phyloP scores from a whole-genome alignment of 1,140 invertebrate genomes.

The Hylyphantes graminicola region DNA sequence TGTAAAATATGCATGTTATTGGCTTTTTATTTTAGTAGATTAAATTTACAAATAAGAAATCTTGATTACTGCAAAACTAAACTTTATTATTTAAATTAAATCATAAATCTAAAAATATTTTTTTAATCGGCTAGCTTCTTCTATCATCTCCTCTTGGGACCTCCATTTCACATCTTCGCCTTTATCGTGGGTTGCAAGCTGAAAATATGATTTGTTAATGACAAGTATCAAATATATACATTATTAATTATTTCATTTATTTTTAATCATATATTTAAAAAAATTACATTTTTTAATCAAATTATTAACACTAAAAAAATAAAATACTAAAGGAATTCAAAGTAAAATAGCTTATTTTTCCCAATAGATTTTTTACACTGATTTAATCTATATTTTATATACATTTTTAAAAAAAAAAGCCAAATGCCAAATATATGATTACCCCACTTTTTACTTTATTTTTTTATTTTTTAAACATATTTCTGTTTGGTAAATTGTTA shows the following conservation, averaged over 20 bases:
- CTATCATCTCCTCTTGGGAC: constrained; percentile 72
- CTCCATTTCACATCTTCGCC: constrained; percentile 64
- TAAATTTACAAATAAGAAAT: too few species aligned
- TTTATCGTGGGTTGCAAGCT: constrained; percentile 78
- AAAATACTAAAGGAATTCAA: too few species aligned
- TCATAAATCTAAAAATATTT: constrained; percentile 59
- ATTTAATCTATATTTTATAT: too few species aligned
- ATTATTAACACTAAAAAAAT: neutral
- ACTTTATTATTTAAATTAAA: neutral
- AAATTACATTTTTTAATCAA: neutral
- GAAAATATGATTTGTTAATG: neutral
- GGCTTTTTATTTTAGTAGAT: neutral
- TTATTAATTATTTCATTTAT: neutral
- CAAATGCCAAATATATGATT: too few species aligned
- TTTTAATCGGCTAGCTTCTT: constrained; percentile 70
- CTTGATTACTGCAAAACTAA: too few species aligned
- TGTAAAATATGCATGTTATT: neutral
- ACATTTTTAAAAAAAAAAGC: too few species aligned
- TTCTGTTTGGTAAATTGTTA: too few species aligned
- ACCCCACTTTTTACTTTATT: too few species aligned
- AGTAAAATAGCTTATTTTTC: too few species aligned
- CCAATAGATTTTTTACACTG: too few species aligned
- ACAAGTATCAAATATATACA: neutral
- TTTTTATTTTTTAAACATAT: too few species aligned
- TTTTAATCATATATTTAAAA: neutral